Evolutionary conservation across 2,113 vertebrate species (phyloP), one percentile per base, ranked within the genome.

Genomic region (Lepus americanus): DNA sequence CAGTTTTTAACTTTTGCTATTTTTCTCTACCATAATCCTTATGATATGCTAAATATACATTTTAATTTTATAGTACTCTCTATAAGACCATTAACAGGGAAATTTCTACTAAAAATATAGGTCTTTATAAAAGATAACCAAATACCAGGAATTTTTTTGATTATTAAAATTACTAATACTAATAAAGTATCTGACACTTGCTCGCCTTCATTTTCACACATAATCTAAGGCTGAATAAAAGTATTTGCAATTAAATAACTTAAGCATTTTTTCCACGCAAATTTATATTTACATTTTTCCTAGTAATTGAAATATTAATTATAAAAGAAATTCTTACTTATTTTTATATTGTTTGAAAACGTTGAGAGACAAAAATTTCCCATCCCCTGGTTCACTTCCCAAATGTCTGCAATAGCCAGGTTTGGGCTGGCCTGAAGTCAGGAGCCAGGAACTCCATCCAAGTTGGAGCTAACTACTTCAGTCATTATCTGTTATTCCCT

Each of bases 11-110:
- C 78, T 89, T 92, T 76, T 72, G 61, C 51, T 89, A 61, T 27
- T 66, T n/a, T 85, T 77, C 59, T 39, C 29, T 53, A 83, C 9
- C 9, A 44, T 59, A 53, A 67, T 64, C 19, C 31, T 82, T 39
- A 36, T 78, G 31, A 69, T n/a, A 76, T 11, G 22, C 51, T 82
- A 44, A 93, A 72, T 31, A 66, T n/a, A 36, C 22, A 72, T 73
- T 95, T 92, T 79, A 91, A 73, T 73, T 89, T 86, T 93, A 84
- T 9, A 70, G 5, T 53, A 89, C 53, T 76, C 13, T 91, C 33
- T n/a, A 89, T 78, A 76, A 95, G 92, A 94, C n/a, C 74, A 79
- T 6, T 36, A 87, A 77, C 9, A 93, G 51, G 33, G 80, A 91
- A 94, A 78, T 86, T 91, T 66, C 67, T 77, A 87, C 6, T 27